Evolutionary conservation across 2,888 invertebrate genomes (phyloP).

Genomic region (Bedellia somnulentella): DNA sequence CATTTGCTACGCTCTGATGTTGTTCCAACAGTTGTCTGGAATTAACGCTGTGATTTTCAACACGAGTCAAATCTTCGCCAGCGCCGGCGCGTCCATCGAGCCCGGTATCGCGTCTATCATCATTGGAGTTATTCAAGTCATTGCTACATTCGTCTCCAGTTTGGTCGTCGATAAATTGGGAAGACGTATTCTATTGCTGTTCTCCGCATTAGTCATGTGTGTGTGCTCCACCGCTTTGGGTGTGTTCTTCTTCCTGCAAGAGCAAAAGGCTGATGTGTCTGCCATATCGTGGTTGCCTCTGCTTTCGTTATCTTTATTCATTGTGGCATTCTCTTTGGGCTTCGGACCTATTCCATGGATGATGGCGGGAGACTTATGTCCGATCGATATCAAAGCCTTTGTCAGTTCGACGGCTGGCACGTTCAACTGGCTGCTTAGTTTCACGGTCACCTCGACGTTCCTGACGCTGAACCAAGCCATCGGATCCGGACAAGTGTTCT

Average conservation of each 20-base stretch:
- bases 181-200: constrained; percentile 72
- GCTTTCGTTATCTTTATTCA: constrained; percentile 72
- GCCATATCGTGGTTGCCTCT: constrained; percentile 75
- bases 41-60: constrained; percentile 85
- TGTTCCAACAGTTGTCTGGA: constrained; percentile 87
- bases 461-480: constrained; percentile 55
- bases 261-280: constrained; percentile 21
- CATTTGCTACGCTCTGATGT: constrained; percentile 79
- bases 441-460: constrained; percentile 77
- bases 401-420: constrained; percentile 79
- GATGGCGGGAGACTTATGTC: constrained; percentile 79
- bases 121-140: constrained; percentile 81
- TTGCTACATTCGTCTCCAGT: constrained; percentile 74
- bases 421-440: constrained; percentile 80
- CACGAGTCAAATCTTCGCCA: constrained; percentile 71
- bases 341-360: constrained; percentile 90
- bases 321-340: constrained; percentile 80
- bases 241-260: constrained; percentile 65
- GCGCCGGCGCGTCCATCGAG: constrained; percentile 62
- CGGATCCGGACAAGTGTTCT: constrained; percentile 69
- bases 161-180: constrained; percentile 81
- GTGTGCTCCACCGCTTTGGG: constrained; percentile 71
- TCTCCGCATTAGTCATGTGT: constrained; percentile 72
- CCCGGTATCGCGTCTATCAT: constrained; percentile 71
- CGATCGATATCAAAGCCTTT: constrained; percentile 75